A percentile compares a stretch with the other conserved stretches of the same genome.
These are phyloP conservation scores for Eurypyga helias DNA, from an alignment of 2,113 vertebrate genomes.

Conservation along the genomic window DNA sequence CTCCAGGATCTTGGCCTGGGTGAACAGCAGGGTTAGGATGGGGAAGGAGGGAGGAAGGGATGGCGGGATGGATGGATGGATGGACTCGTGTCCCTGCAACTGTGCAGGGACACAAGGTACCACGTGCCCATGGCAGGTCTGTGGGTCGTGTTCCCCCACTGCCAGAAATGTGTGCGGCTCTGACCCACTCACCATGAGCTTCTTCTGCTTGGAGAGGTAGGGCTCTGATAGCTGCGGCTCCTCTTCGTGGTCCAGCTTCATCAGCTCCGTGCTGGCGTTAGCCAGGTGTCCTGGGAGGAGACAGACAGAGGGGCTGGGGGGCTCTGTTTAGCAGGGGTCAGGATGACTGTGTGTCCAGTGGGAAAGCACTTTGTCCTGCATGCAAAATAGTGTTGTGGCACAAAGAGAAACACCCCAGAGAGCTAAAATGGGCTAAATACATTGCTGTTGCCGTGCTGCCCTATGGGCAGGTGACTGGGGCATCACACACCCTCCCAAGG, in stretches of 20 bases:
- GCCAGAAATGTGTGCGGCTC: background rate
- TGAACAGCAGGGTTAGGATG: background rate
- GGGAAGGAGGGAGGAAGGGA: no score
- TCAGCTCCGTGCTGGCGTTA: constrained; percentile 92
- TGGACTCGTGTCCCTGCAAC: accelerated
- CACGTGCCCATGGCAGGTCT: background rate
- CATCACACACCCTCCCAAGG: accelerated
- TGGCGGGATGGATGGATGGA: background rate
- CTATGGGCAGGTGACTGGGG: background rate
- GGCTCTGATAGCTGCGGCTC: constrained; percentile 96
- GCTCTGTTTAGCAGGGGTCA: background rate
- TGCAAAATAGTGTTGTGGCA: background rate
- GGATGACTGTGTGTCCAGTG: background rate
- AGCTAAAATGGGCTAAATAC: background rate
- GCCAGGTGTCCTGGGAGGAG: constrained; percentile 89
- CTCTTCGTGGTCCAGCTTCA: constrained; percentile 96
- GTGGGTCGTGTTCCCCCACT: background rate
- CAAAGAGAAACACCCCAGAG: background rate
- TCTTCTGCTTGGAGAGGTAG: constrained; percentile 99
- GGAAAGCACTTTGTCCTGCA: background rate
- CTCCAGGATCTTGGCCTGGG: constrained; percentile 95
- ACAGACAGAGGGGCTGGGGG: background rate
- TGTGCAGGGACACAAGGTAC: background rate
- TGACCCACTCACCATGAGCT: constrained; percentile 89
- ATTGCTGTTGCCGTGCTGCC: background rate